These are phyloP conservation scores for Cuniculus paca DNA, from an alignment of 2,797 vertebrate species.

Conservation along the genomic window DNA sequence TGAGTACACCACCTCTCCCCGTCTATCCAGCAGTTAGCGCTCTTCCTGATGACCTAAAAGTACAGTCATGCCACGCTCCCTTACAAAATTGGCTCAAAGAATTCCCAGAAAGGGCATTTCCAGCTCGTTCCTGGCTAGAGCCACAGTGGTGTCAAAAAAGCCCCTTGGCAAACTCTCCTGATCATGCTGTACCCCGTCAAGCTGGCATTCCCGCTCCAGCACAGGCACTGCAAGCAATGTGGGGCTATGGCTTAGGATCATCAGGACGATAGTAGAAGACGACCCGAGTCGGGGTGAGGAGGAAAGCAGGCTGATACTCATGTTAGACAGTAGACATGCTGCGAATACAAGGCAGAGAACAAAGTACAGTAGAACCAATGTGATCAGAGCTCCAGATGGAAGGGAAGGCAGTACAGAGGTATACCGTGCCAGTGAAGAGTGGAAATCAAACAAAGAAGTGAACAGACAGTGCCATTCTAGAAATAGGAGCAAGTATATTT, in stretches of 20 bases:
- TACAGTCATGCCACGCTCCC: not conserved
- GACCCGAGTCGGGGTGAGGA: constrained; percentile 79
- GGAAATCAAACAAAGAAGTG: constrained; percentile 81
- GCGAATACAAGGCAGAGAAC: not conserved
- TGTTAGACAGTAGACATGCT: constrained; percentile 83
- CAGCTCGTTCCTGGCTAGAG: not conserved
- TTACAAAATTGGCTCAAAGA: not conserved
- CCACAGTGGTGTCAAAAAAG: not conserved
- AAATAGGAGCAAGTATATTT: constrained; percentile 94
- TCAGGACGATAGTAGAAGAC: not conserved
- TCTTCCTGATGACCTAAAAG: not conserved
- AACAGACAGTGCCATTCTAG: constrained; percentile 90
- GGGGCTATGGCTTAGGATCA: not conserved
- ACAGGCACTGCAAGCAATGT: rapidly evolving
- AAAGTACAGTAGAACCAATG: constrained; percentile 14
- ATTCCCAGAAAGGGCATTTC: not conserved
- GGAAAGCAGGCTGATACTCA: constrained; percentile 86
- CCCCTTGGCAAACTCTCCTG: not conserved
- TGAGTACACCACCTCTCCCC: not conserved
- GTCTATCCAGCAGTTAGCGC: not conserved
- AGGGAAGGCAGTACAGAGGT: constrained; percentile 74
- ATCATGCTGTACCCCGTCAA: not conserved
- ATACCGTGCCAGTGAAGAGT: constrained; percentile 71
- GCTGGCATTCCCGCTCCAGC: not conserved
- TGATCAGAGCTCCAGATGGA: not conserved